These are phyloP conservation scores for Parnassius apollo DNA, from an alignment of 2,888 invertebrate genomes.

Conservation along the genomic window DNA sequence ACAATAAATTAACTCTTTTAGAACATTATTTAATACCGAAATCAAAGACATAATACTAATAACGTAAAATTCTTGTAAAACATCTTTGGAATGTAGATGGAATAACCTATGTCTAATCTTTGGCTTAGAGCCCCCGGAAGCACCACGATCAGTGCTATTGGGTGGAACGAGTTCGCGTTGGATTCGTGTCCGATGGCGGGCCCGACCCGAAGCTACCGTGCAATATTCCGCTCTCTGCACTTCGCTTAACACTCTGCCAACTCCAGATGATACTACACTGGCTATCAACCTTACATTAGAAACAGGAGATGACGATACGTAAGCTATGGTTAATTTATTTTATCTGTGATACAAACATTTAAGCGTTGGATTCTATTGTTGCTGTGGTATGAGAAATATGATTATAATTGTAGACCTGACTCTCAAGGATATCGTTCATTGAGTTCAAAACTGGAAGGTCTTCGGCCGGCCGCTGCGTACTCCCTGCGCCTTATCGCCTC, in stretches of 20 bases:
- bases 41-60: no score
- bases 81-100: no score
- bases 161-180: constrained; percentile 82
- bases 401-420: constrained; percentile 36
- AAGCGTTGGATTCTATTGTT: neutral
- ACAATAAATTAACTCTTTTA: no score
- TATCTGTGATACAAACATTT: neutral
- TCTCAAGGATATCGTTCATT: constrained; percentile 38
- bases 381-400: constrained; percentile 12
- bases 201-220: constrained; percentile 23
- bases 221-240: constrained; percentile 47
- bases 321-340: neutral
- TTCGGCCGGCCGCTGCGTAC: constrained; percentile 86
- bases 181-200: constrained; percentile 81
- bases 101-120: neutral
- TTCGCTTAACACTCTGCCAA: constrained; percentile 40
- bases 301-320: constrained; percentile 37
- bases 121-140: constrained; percentile 85
- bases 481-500: constrained; percentile 84
- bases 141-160: constrained; percentile 82
- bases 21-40: no score
- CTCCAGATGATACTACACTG: constrained; percentile 32
- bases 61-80: no score
- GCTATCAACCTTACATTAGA: constrained; percentile 52
- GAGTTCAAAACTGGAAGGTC: constrained; percentile 62